These are phyloP conservation scores for Nothobranchius furzeri DNA, from an alignment of 2,113 vertebrate genomes.

Conservation along the genomic window DNA sequence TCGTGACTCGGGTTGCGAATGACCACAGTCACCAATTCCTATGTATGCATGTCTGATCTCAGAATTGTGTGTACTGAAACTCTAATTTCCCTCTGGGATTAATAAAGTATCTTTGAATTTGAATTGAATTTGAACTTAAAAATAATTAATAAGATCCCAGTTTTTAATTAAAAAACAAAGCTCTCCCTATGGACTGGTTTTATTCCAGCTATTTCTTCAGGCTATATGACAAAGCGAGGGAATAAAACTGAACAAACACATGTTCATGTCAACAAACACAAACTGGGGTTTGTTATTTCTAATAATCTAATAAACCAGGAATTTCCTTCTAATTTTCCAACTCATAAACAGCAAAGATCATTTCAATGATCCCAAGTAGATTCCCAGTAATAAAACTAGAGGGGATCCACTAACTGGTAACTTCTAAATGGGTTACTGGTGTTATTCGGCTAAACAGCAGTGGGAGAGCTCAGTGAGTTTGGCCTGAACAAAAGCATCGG, in stretches of 20 bases:
- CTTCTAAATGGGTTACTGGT: neutral
- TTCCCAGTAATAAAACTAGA: neutral
- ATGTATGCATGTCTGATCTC: too few species aligned
- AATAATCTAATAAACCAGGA: conserved; percentile 40
- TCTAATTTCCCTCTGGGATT: too few species aligned
- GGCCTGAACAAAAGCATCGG: conserved; percentile 15
- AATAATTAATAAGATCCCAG: conserved; percentile 3
- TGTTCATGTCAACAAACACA: neutral
- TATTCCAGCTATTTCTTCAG: conserved; percentile 45
- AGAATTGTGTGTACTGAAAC: too few species aligned
- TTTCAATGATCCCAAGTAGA: neutral
- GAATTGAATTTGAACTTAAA: too few species aligned
- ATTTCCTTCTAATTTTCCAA: conserved; percentile 33
- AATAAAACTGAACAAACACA: conserved; percentile 8
- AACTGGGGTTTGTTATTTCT: neutral
- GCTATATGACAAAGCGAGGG: conserved; percentile 7
- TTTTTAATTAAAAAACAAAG: conserved; percentile 59
- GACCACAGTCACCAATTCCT: too few species aligned
- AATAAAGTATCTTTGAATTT: too few species aligned
- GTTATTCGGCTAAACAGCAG: conserved; percentile 7
- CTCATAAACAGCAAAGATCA: neutral
- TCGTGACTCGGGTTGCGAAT: too few species aligned
- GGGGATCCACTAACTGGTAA: conserved; percentile 15
- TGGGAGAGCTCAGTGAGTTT: neutral
- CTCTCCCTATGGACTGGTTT: conserved; percentile 30